Evolutionary conservation across 2,797 vertebrate species (phyloP).

Genomic region (Notoglanidium macrostoma): DNA sequence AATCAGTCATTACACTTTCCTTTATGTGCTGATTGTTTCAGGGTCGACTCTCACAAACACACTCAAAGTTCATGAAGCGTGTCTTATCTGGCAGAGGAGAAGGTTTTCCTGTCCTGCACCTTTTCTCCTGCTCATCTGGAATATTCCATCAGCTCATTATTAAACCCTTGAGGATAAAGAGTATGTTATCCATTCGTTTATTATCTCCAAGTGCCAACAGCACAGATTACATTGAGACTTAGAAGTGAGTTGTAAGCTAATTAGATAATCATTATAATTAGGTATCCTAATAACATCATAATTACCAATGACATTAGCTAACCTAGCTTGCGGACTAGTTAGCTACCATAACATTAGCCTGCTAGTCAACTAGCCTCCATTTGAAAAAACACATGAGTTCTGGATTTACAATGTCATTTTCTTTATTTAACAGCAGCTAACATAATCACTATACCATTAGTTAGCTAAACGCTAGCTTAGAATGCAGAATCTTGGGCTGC

Average conservation of each 20-base stretch:
- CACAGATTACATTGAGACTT: not conserved
- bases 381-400: not conserved
- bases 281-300: not conserved
- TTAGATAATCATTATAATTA: not conserved
- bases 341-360: not conserved
- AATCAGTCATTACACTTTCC: not conserved
- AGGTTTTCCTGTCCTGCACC: not conserved
- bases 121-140: slow-evolving; percentile 6
- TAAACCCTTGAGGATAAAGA: not conserved
- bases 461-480: not conserved
- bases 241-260: not conserved
- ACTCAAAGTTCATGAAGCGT: not conserved
- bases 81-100: not conserved
- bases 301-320: not conserved
- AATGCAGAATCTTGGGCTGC: not conserved
- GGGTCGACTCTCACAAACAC: not conserved
- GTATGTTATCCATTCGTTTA: not conserved
- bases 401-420: not conserved
- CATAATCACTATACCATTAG: not conserved
- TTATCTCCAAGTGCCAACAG: not conserved
- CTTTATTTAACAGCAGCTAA: not conserved
- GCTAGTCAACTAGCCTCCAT: slow-evolving; percentile 2
- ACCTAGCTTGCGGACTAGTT: not conserved
- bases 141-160: slow-evolving; percentile 14
- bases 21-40: not conserved